These are phyloP conservation scores for Odontophorus gujanensis DNA, from an alignment of 2,113 vertebrate genomes.

Conservation along the genomic window DNA sequence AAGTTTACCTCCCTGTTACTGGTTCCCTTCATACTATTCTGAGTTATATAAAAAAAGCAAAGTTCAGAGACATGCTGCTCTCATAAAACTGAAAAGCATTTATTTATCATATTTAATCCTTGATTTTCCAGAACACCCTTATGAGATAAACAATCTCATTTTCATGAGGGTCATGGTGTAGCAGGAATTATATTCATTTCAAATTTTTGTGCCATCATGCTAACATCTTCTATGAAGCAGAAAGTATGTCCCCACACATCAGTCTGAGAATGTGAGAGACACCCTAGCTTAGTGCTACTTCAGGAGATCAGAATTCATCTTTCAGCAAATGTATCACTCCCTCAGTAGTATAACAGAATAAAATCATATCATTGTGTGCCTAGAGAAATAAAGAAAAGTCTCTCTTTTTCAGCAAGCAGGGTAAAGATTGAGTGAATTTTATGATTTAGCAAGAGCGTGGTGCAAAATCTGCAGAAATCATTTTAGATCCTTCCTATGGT, in stretches of 20 bases:
- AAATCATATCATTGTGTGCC: neutral
- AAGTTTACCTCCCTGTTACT: neutral
- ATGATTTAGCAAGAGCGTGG: neutral
- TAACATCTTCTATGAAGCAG: conserved; percentile 17
- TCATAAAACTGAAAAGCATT: conserved; percentile 20
- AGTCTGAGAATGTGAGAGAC: conserved; percentile 37
- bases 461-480: conserved; percentile 31
- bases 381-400: neutral
- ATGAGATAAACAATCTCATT: conserved; percentile 40
- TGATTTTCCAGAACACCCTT: conserved; percentile 3
- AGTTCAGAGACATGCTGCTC: neutral
- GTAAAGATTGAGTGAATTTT: neutral
- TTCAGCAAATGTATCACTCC: conserved; percentile 5
- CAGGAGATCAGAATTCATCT: conserved; percentile 38
- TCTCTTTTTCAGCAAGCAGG: neutral
- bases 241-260: conserved; percentile 32
- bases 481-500: neutral
- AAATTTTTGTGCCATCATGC: neutral
- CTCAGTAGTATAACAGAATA: conserved; percentile 9
- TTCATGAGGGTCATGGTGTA: neutral
- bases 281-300: neutral
- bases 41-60: neutral
- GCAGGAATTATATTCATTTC: conserved; percentile 15
- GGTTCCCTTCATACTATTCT: neutral
- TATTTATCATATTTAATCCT: conserved; percentile 44